Percentiles rank a stretch among this genome's conserved stretches.
phyloP scores from a whole-genome alignment of 2,888 invertebrate species.

The Automeris io region DNA sequence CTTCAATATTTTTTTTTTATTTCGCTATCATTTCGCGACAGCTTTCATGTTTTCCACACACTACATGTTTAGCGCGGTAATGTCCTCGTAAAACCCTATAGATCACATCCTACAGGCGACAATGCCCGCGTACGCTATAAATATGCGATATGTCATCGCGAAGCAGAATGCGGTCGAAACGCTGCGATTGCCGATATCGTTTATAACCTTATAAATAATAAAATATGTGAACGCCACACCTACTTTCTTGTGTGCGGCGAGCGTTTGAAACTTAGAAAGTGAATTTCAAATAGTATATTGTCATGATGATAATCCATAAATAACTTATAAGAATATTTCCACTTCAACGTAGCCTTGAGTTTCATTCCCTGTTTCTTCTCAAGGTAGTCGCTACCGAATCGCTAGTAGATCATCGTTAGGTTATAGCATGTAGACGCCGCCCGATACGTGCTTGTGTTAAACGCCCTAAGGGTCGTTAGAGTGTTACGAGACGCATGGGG shows the following conservation, averaged over 20 bases:
- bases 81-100: constrained; percentile 39
- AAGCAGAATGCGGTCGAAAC: constrained; percentile 36
- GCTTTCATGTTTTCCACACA: not conserved
- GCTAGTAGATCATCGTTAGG: too few relatives aligned
- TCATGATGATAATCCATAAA: not conserved
- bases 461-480: too few relatives aligned
- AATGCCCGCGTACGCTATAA: constrained; percentile 43
- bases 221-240: constrained; percentile 48
- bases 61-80: constrained; percentile 7
- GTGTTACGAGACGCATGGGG: too few relatives aligned
- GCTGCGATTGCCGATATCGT: constrained; percentile 42
- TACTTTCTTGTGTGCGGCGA: constrained; percentile 47
- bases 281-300: not conserved
- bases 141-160: constrained; percentile 64
- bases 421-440: too few relatives aligned
- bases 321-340: too few relatives aligned
- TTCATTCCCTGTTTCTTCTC: too few relatives aligned
- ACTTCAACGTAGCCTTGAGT: too few relatives aligned
- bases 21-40: too few relatives aligned
- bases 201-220: constrained; percentile 59
- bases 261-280: not conserved
- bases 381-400: too few relatives aligned
- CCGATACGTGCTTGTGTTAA: too few relatives aligned
- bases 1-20: too few relatives aligned
- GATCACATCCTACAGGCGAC: constrained; percentile 57